Percentiles rank a stretch among this genome's conserved stretches.
Conservation (phyloP, 1,140 invertebrate species). For the Temnothorax nylanderi region DNA sequence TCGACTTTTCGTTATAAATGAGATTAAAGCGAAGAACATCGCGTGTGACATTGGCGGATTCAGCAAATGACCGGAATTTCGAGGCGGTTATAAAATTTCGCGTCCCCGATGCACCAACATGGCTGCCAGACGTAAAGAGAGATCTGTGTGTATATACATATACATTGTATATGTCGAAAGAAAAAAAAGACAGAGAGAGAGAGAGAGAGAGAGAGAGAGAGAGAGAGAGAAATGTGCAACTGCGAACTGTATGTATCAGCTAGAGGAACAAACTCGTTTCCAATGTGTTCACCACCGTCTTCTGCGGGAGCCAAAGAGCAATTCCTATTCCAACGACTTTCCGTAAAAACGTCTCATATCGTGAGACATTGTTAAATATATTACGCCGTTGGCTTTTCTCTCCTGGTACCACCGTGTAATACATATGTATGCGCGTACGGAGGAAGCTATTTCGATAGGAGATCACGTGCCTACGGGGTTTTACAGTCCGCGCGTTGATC, state of each 20-base stretch:
- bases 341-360: conserved; percentile 79
- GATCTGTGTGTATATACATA: not conserved
- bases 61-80: conserved; percentile 67
- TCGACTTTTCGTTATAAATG: conserved; percentile 19
- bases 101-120: conserved; percentile 34
- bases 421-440: conserved; percentile 68
- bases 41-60: conserved; percentile 49
- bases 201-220: not conserved
- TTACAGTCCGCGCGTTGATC: conserved; percentile 72
- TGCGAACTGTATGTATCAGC: conserved; percentile 59
- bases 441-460: conserved; percentile 52
- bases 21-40: conserved; percentile 57
- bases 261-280: conserved; percentile 74
- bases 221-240: conserved; percentile 29
- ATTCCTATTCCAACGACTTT: conserved; percentile 84
- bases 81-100: conserved; percentile 73
- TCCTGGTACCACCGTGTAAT: conserved; percentile 58
- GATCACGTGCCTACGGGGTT: conserved; percentile 71
- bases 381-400: conserved; percentile 70
- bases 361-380: conserved; percentile 80
- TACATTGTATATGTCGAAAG: not conserved
- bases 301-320: conserved; percentile 73
- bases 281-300: conserved; percentile 68
- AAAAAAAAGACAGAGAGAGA: not conserved
- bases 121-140: not conserved